Evolutionary conservation across 2,888 invertebrate genomes (phyloP), one percentile per base, ranked within the genome.

Genomic region (Prosopocoilus inquinatus): DNA sequence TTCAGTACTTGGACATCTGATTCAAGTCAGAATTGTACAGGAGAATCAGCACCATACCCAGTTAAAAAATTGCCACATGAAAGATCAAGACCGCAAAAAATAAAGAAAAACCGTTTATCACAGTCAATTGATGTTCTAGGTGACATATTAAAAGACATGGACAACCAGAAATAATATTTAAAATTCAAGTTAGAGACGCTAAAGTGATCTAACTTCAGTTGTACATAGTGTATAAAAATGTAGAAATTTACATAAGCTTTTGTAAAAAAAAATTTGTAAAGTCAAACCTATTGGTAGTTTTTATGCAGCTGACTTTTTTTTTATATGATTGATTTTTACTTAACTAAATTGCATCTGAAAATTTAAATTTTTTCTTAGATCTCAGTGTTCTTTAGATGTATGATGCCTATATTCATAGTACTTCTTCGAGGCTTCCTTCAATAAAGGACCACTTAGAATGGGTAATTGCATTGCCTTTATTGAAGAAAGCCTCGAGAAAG

Each of bases 91-190:
- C 66, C 2, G 56, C 63, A 44, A 72, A 70, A 64, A 58, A 61
- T 38, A 62, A 70, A 46, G 73, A 74, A 63, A 66, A 61, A 16
- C 64, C 70, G 46, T 57, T 67, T 67, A 39, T 70, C 72, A 50
- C 20, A 28, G 20, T 73, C 73, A 5, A 69, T 74, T 12, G 77
- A 77, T 60, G 67, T 77, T 44, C 67, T 77, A 43, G 77, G 77
- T 44, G 76, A 77, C 67, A 77, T 77, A 54, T 61, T 77, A 45
- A 76, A 76, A 62, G 69, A 73, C 59, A 77, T 77, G 77, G 73
- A 72, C 57, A 74, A 72, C 55, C 69, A 70, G 59, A 53, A 54
- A 53, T 53, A 57, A 50, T 57, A 55, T 50, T 54, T 60, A 57
- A 49, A 28, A 58, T 38, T 49, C 52, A 47, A 48, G 52, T 55